Conservation (phyloP, 2,797 vertebrate species). For the Lepidocolaptes lacrymiger region DNA sequence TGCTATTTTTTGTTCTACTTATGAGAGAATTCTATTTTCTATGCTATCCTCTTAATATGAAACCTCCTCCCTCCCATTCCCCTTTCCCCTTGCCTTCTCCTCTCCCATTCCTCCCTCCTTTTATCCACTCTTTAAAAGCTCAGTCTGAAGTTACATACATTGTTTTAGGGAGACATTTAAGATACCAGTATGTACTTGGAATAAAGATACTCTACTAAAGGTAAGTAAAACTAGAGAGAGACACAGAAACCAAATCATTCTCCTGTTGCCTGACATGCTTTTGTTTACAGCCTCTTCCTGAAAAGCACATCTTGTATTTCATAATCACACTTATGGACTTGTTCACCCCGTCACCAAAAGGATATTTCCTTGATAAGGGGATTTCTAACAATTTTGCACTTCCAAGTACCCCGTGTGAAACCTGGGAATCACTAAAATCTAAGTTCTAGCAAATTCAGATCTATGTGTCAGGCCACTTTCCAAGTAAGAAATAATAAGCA, state of each 20-base stretch:
- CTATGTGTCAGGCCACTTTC: neutral
- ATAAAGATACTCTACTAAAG: neutral
- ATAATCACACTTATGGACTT: neutral
- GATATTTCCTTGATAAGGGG: neutral
- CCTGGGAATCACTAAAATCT: neutral
- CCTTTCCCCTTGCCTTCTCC: neutral
- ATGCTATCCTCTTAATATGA: neutral
- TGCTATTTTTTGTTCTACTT: constrained; percentile 18
- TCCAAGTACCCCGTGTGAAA: neutral
- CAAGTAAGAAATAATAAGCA: neutral
- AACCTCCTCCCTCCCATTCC: neutral
- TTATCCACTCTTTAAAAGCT: neutral
- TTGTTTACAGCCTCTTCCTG: neutral
- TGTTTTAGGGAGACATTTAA: neutral
- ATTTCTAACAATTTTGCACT: neutral
- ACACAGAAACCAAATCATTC: neutral
- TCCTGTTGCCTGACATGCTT: neutral
- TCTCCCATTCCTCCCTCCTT: neutral
- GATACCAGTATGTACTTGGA: neutral
- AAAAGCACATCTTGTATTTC: constrained; percentile 13
- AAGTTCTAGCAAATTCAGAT: neutral
- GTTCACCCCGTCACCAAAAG: neutral
- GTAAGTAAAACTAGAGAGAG: neutral
- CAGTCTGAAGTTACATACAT: neutral
- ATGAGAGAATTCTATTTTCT: neutral